A percentile compares a stretch with the other conserved stretches of the same genome.
Evolutionary conservation across 1,140 invertebrate genomes (phyloP).

Genomic region (Pollicipes pollicipes): DNA sequence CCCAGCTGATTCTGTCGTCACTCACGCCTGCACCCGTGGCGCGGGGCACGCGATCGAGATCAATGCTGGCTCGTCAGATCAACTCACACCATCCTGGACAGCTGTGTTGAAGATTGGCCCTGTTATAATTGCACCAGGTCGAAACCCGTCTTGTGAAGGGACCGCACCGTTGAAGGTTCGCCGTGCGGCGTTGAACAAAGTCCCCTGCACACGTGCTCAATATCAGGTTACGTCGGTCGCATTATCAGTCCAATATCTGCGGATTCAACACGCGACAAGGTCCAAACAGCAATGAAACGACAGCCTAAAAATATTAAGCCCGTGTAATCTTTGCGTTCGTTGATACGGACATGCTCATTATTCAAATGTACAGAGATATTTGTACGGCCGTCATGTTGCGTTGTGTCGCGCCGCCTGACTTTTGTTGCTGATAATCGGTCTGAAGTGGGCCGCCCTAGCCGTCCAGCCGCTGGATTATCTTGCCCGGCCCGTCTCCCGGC

Average conservation of each 20-base stretch:
- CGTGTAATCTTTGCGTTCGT: neutral
- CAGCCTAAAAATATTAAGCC: neutral
- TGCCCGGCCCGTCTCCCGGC: too few relatives aligned
- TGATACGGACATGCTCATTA: neutral
- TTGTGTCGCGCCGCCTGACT: neutral
- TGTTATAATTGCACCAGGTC: too few relatives aligned
- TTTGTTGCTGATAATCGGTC: neutral
- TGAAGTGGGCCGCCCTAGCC: neutral
- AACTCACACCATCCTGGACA: too few relatives aligned
- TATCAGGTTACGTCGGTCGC: neutral
- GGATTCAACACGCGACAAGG: neutral
- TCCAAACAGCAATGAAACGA: neutral
- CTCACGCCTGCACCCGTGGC: too few relatives aligned
- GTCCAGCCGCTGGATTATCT: too few relatives aligned
- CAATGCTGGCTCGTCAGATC: too few relatives aligned
- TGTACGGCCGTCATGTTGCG: neutral
- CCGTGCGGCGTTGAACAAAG: too few relatives aligned
- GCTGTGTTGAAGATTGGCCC: too few relatives aligned
- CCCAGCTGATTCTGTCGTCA: too few relatives aligned
- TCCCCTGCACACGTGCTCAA: neutral
- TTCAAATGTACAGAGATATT: conserved; percentile 1
- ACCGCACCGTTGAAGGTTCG: neutral
- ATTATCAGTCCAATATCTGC: neutral
- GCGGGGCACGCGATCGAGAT: too few relatives aligned
- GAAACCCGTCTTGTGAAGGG: too few relatives aligned